Evolutionary conservation across 2,888 invertebrate genomes (phyloP), one percentile per base, ranked within the genome.

Genomic region (Homarus gammarus): DNA sequence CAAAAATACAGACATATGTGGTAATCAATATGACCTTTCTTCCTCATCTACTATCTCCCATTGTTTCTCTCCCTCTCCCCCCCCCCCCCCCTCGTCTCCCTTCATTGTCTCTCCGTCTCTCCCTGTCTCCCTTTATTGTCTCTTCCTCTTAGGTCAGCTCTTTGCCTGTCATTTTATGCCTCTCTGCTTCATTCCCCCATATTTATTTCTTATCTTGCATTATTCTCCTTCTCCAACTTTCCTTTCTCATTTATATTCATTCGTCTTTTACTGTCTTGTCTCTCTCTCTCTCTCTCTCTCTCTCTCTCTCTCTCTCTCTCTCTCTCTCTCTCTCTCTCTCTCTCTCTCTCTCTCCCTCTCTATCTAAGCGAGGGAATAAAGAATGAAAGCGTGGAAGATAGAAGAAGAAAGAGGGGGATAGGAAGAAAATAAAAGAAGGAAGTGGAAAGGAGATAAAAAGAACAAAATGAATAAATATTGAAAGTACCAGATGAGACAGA

Each of bases 251-350:
- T n/a, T 1, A 18, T 3, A 10, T 8, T 3, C 8, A 3, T 8
- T 2, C 22, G 12, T 49, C 49, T 49, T 22, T 31, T 31, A 22
- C 49, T 27, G 15, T 75, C 27, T 31, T 38, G 36, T 22, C 18
- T 38, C 73, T 73, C 40, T 73, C 73, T 73, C 73, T 73, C 40
- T 73, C 40, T 73, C 73, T 36, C 38, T 36, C 73, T 36, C 73
- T 73, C 38, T 36, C 73, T 36, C 73, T 36, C 73, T 22, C 12
- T 44, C 75, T 44, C 40, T 44, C 44, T 22, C 44, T 40, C 75
- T 40, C n/a, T 75, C 75, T 75, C n/a, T 75, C 75, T 40, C 40
- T 75, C 75, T 75, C 75, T 40, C 75, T 75, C 18, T 75, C 44
- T 75, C 75, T 44, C 73, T 73, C 38, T 73, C 73, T 38, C 38